Evolutionary conservation across 2,113 vertebrate genomes (phyloP), one percentile per base, ranked within the genome.

Genomic region (Balaeniceps rex): DNA sequence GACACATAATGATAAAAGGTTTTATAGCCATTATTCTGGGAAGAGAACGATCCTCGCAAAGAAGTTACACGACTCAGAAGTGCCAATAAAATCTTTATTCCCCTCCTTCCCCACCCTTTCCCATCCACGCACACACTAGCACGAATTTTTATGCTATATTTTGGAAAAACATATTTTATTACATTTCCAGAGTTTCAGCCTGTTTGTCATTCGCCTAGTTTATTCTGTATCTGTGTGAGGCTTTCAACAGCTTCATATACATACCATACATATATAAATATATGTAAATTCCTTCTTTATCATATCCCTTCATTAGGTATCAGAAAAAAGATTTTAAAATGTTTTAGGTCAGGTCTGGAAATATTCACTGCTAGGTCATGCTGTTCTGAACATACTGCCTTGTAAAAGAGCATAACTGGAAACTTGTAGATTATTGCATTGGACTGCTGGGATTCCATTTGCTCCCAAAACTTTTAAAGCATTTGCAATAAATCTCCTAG

Each of bases 11-110:
- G 71, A 94, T 92, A 93, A 90, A 90, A 92, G 38, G 47, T 93
- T 97, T 97, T 95, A 96, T 78, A 78, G 79, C 64, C 57, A 28
- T 28, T 44, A 84, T 96, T 97, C 91, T 94, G 86, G 74, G 90
- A 97, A 95, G n/a, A 92, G 51, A 52, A 63, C 0, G 5, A 82
- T 90, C 65, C 60, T 94, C 22, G 84, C 72, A 93, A 74, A 86
- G 79, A 63, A 93, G 57, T 97, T 95, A 80, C 34, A 25, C 85
- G 94, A 90, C 36, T 77, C 88, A 92, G 64, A 95, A 90, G 42
- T 36, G 42, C 47, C 83, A 94, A 88, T 97, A 95, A 96, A 96
- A 92, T n/a, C 58, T 87, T 92, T 87, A 83, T 81, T 83, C 61
- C 16, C 75, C 40, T 63, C 55, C 19, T 87, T 92, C 33, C 12